Conservation (phyloP, 2,888 invertebrate genomes). For the Cephalotes varians region DNA sequence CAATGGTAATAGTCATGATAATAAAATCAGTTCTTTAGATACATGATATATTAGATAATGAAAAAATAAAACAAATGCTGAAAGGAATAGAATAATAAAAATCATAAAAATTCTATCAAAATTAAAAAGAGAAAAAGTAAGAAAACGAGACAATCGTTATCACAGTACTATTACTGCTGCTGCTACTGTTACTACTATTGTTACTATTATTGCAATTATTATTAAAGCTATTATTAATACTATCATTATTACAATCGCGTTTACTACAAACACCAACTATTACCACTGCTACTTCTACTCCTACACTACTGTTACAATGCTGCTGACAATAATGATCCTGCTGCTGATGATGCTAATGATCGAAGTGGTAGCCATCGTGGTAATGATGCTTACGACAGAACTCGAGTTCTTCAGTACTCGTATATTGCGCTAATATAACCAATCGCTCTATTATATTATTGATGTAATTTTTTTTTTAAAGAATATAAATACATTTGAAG, state of each 20-base stretch:
- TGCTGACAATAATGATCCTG: conserved; percentile 39
- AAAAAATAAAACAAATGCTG: conserved; percentile 12
- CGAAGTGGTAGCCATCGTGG: conserved; percentile 43
- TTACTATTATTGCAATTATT: conserved; percentile 21
- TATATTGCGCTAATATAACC: neutral
- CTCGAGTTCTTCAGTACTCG: conserved; percentile 36
- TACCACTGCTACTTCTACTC: conserved; percentile 52
- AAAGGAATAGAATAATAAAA: conserved; percentile 13
- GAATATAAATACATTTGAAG: conserved; percentile 13
- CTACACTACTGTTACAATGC: conserved; percentile 54
- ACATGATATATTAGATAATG: conserved; percentile 44
- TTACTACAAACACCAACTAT: conserved; percentile 46
- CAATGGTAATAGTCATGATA: conserved; percentile 53
- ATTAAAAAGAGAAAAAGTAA: neutral
- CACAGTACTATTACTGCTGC: neutral
- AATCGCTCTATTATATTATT: neutral
- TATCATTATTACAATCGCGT: conserved; percentile 23
- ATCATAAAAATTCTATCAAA: conserved; percentile 17
- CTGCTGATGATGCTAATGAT: conserved; percentile 42
- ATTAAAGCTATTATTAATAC: conserved; percentile 37
- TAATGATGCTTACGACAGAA: conserved; percentile 47
- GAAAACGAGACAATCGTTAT: neutral
- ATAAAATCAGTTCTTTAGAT: conserved; percentile 24
- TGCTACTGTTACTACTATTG: conserved; percentile 14
- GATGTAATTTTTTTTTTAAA: conserved; percentile 5